Evolutionary conservation across 2,888 invertebrate species (phyloP).

Genomic region (Leuctra nigra): DNA sequence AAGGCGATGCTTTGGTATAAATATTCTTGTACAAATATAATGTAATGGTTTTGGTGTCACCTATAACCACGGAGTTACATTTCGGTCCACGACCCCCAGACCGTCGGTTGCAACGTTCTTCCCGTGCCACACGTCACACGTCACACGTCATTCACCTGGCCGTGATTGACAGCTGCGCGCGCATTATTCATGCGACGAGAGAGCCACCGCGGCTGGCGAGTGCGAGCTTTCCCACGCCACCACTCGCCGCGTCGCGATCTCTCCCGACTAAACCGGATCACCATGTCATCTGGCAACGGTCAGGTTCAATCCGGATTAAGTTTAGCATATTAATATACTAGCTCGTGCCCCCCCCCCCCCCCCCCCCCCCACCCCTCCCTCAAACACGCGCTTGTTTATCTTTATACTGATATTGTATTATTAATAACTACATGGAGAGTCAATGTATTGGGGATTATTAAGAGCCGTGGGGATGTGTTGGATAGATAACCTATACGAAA

Average conservation of each 20-base stretch:
- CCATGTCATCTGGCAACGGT: slow-evolving; percentile 9
- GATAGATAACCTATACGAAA: too few relatives aligned
- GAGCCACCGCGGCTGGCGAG: neutral
- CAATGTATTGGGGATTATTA: neutral
- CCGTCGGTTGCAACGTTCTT: too few relatives aligned
- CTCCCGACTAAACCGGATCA: slow-evolving; percentile 10
- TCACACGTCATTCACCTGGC: too few relatives aligned
- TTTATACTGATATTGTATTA: too few relatives aligned
- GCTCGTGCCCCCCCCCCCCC: neutral
- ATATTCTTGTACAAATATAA: too few relatives aligned
- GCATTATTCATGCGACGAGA: too few relatives aligned
- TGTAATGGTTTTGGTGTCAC: too few relatives aligned
- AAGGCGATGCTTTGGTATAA: too few relatives aligned
- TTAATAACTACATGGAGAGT: neutral
- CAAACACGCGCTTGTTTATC: neutral
- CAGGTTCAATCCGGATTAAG: slow-evolving; percentile 11
- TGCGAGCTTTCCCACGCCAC: slow-evolving; percentile 8
- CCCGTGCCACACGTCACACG: too few relatives aligned
- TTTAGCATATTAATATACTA: slow-evolving; percentile 18
- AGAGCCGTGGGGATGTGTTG: neutral
- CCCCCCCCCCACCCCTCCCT: neutral
- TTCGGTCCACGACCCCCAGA: too few relatives aligned
- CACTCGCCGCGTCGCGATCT: slow-evolving; percentile 2
- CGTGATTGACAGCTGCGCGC: too few relatives aligned
- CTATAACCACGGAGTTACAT: too few relatives aligned